Conservation (phyloP, 1,140 invertebrate species). For the Pollicipes pollicipes region DNA sequence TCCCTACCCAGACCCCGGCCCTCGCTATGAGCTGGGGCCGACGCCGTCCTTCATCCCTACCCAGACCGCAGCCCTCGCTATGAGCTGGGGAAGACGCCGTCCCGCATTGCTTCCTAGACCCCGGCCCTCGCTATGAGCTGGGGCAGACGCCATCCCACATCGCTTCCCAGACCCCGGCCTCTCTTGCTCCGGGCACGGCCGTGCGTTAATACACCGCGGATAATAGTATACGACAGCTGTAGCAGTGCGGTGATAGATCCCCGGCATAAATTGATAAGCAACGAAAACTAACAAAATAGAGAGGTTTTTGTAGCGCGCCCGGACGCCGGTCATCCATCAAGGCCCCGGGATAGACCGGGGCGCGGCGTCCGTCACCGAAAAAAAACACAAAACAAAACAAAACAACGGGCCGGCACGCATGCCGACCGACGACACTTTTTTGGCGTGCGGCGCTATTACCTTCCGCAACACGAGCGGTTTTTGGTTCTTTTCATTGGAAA, state of each 20-base stretch:
- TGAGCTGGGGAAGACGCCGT: too few species aligned
- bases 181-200: too few species aligned
- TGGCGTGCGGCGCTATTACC: neutral
- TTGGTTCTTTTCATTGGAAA: neutral
- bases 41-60: too few species aligned
- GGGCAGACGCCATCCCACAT: too few species aligned
- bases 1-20: too few species aligned
- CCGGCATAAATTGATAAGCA: neutral
- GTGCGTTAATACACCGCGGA: neutral
- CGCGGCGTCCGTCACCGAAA: neutral
- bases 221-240: neutral
- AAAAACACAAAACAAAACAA: too few species aligned
- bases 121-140: too few species aligned
- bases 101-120: too few species aligned
- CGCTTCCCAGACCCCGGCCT: too few species aligned
- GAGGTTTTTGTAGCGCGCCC: neutral
- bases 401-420: too few species aligned
- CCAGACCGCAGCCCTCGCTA: too few species aligned
- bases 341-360: neutral
- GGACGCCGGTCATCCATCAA: neutral
- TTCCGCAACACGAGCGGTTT: neutral
- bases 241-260: neutral
- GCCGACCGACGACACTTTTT: neutral
- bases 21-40: too few species aligned
- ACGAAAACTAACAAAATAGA: conserved; percentile 1